Base-by-base conservation (phyloP, 2,888 invertebrate genomes). In the Caprella mutica region DNA sequence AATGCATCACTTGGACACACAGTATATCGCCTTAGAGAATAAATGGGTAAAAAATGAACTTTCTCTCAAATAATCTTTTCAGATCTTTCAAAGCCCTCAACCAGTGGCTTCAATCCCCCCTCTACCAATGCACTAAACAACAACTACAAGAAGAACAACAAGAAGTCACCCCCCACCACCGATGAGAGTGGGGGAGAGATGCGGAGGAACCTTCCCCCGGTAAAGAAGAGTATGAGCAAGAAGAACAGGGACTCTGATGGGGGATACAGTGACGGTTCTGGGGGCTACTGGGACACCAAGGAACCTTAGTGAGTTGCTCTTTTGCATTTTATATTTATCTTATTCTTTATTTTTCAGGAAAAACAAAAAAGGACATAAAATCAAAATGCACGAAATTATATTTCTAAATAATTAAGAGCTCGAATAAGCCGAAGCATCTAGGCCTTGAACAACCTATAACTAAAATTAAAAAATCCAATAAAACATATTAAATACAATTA, bases 131-230 rank as follows among this genome's bases (percentile, higher is more conserved):
- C 60, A 2, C 61, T 62, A 17, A 59, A 61, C 40, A 53, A 56
- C 21, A 58, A 58, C 48, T 61, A 59, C 44, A 65, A 63, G 55
- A 65, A 65, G 40, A 61, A 65, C 55, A 63, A 62, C 38, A 65
- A 65, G 54, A 40, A 65, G 52, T 63, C 63, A 48, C n/a, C 52
- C 9, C 65, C 55, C 33, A 50, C 58, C 35, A 33, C 8, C 40
- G 17, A 48, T 19, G 39, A 26, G 19, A 55, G 55, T 40, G 42
- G 50, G 17, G 46, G 39, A 21, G 50, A 40, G 30, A 21, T 30
- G 21, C 35, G 42, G 26, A 54, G 43, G 39, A 52, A 48, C 30
- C n/a, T 48, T 8, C n/a, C 26, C 14, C 48, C 48, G 14, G 29
- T 48, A 19, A 30, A 48, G 8, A 48, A 48, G n/a, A 48, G 30